A percentile compares a stretch with the other conserved stretches of the same genome.
phyloP scores from a whole-genome alignment of 92 coral and sea anemone genomes.

The Paramuricea clavata region DNA sequence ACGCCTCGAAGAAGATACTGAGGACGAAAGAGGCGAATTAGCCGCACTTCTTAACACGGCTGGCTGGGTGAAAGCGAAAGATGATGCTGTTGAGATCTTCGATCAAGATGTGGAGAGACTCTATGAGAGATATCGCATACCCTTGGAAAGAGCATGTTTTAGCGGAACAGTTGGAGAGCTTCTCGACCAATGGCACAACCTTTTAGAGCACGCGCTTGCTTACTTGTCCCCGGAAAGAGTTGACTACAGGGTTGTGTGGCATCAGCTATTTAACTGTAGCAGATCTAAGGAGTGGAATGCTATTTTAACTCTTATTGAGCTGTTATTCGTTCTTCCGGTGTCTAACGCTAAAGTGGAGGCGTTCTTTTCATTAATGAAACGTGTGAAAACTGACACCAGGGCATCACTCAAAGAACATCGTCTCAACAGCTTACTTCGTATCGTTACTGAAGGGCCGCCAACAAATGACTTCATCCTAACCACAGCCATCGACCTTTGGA shows the following conservation, averaged over 20 bases:
- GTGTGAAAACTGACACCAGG: constrained; percentile 9
- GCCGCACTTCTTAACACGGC: constrained; percentile 27
- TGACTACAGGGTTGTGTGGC: constrained; percentile 32
- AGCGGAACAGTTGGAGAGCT: constrained; percentile 35
- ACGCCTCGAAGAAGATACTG: neutral
- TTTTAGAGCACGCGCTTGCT: constrained; percentile 5
- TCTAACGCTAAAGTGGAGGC: constrained; percentile 15
- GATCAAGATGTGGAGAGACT: constrained; percentile 20
- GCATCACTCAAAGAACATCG: constrained; percentile 9
- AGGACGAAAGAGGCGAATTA: neutral
- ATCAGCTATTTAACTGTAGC: neutral
- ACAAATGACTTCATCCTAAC: too few relatives aligned
- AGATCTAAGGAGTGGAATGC: neutral
- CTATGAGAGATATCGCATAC: neutral
- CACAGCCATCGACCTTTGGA: too few relatives aligned
- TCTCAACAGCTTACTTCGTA: constrained; percentile 11
- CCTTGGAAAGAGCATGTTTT: constrained; percentile 26
- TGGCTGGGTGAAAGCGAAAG: constrained; percentile 34
- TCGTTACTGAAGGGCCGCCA: constrained; percentile 24
- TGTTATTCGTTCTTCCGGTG: constrained; percentile 21
- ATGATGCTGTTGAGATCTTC: constrained; percentile 24
- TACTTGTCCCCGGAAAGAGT: constrained; percentile 12
- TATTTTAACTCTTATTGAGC: constrained; percentile 18
- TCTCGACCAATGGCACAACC: constrained; percentile 31
- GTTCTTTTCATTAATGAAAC: constrained; percentile 20